A percentile compares a stretch with the other conserved stretches of the same genome.
phyloP scores from a whole-genome alignment of 2,888 invertebrate genomes.

The Thera obeliscata region DNA sequence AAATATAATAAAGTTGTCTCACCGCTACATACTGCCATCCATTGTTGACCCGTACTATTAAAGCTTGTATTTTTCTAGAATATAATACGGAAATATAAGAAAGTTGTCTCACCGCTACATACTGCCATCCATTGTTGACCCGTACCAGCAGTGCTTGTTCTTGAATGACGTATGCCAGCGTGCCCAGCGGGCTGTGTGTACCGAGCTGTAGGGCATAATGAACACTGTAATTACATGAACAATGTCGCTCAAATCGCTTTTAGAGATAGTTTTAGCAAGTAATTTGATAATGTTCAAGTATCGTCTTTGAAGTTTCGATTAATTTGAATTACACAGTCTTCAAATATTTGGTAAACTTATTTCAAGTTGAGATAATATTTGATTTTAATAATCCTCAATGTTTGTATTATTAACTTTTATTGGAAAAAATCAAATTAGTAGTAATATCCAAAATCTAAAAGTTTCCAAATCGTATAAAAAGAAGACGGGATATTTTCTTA shows the following conservation, averaged over 20 bases:
- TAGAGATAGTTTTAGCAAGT: slow-evolving; percentile 13
- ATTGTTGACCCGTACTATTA: too few species aligned
- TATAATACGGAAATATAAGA: background rate
- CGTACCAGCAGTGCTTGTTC: slow-evolving; percentile 95
- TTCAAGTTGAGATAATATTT: too few species aligned
- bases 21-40: too few species aligned
- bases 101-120: slow-evolving; percentile 90
- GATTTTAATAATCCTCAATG: too few species aligned
- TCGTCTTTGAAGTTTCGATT: background rate
- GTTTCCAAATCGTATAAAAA: too few species aligned
- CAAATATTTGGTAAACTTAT: background rate
- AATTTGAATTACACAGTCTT: background rate
- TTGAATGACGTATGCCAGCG: slow-evolving; percentile 95
- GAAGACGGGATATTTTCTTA: too few species aligned
- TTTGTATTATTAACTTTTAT: too few species aligned
- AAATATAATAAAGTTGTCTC: too few species aligned
- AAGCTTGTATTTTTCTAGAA: too few species aligned
- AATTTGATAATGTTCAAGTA: background rate
- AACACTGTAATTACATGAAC: slow-evolving; percentile 39
- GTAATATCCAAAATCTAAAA: too few species aligned
- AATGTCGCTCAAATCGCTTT: slow-evolving; percentile 34
- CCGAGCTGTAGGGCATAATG: slow-evolving; percentile 62
- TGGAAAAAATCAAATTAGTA: too few species aligned
- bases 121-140: slow-evolving; percentile 97
- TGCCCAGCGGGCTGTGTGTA: slow-evolving; percentile 87